A percentile compares a stretch with the other conserved stretches of the same genome.
Conservation (phyloP, 2,888 invertebrate genomes). For the Saturnia japonica region DNA sequence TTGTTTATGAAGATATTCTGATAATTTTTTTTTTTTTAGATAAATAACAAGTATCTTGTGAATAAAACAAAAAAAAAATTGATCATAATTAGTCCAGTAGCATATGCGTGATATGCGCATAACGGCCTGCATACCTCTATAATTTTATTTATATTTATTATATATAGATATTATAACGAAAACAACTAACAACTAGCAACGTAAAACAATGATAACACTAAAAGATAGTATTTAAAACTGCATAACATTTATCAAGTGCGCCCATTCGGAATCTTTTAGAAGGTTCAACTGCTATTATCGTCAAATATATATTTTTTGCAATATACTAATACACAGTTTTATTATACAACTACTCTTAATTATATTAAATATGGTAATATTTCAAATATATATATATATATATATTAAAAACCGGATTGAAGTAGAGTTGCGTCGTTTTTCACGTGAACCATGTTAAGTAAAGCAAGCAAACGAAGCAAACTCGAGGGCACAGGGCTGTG, state of each 20-base stretch:
- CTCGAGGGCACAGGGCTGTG: conserved; percentile 72
- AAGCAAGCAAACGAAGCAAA: conserved; percentile 76
- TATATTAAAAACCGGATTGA: background rate
- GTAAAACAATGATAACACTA: conserved; percentile 24
- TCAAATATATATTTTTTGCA: background rate
- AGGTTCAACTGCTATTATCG: background rate
- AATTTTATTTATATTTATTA: too few species aligned
- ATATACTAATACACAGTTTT: background rate
- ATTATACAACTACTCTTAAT: background rate
- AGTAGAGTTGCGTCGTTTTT: conserved; percentile 42
- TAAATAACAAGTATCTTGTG: too few species aligned
- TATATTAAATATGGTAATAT: background rate
- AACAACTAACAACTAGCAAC: conserved; percentile 7
- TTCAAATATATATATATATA: background rate
- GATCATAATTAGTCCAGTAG: too few species aligned
- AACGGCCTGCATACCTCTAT: too few species aligned
- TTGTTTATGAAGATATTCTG: too few species aligned
- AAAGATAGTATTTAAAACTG: background rate
- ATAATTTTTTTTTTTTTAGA: too few species aligned
- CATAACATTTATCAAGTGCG: background rate
- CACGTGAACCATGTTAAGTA: conserved; percentile 59
- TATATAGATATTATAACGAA: too few species aligned
- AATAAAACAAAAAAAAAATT: too few species aligned
- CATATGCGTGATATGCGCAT: too few species aligned
- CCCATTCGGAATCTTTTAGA: background rate